Conservation (phyloP, 2,113 vertebrate genomes). For the Urocynchramus pylzowi region DNA sequence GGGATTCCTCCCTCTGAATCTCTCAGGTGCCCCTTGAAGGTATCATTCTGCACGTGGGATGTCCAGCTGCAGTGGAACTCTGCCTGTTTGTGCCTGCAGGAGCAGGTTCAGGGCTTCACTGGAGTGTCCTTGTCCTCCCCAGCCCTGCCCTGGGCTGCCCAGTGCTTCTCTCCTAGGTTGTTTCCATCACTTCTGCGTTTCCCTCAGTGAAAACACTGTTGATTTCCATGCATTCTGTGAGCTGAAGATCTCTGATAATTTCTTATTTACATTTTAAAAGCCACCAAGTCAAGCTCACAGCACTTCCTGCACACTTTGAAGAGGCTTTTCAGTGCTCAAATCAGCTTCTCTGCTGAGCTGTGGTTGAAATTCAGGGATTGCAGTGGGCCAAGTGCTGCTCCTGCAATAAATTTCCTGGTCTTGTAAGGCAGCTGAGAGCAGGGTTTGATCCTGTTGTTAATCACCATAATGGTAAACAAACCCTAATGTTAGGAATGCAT, state of each 20-base stretch:
- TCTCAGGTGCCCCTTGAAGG: not conserved
- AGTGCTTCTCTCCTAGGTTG: not conserved
- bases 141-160: not conserved
- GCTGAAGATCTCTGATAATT: not conserved
- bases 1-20: not conserved
- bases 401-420: not conserved
- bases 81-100: not conserved
- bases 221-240: not conserved
- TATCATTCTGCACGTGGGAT: not conserved
- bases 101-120: not conserved
- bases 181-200: not conserved
- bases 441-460: slow-evolving; percentile 7
- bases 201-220: not conserved
- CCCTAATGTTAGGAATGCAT: slow-evolving; percentile 3
- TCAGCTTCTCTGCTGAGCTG: not conserved
- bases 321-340: not conserved
- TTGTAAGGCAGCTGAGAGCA: not conserved
- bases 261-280: not conserved
- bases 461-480: slow-evolving; percentile 50
- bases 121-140: not conserved
- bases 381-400: not conserved
- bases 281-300: not conserved
- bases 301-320: not conserved
- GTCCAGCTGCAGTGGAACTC: not conserved
- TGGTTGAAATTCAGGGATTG: not conserved